Conservation (phyloP, 2,113 vertebrate species). For the Sinocyclocheilus maitianheensis region DNA sequence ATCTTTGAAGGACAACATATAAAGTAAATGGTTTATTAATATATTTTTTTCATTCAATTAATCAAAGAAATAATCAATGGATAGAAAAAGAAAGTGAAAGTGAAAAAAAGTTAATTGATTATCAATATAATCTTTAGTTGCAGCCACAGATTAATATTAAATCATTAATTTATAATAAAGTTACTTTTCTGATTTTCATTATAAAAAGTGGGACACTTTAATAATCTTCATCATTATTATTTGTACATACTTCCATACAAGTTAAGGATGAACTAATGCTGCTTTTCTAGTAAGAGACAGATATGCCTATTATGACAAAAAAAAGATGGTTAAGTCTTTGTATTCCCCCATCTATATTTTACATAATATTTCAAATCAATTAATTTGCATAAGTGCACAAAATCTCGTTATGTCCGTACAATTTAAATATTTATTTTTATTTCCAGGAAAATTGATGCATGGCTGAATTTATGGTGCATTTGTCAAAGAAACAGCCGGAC, state of each 20-base stretch:
- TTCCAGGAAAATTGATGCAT: slow-evolving; percentile 9
- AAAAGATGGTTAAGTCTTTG: no score
- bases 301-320: neutral
- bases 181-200: neutral
- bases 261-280: neutral
- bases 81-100: no score
- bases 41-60: no score
- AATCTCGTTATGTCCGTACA: neutral
- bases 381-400: neutral
- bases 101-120: neutral
- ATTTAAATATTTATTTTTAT: slow-evolving; percentile 34
- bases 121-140: neutral
- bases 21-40: no score
- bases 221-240: neutral
- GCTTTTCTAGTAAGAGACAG: neutral
- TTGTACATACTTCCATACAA: neutral
- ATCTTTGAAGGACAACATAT: no score
- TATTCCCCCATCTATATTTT: neutral
- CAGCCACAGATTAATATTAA: neutral
- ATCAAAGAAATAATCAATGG: neutral
- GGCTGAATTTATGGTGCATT: slow-evolving; percentile 23
- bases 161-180: neutral
- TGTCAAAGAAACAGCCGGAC: slow-evolving; percentile 13
- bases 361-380: slow-evolving; percentile 8
- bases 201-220: neutral